Evolutionary conservation across 2,113 vertebrate species (phyloP), one percentile per base, ranked within the genome.

Genomic region (Diphyllodes magnificus): DNA sequence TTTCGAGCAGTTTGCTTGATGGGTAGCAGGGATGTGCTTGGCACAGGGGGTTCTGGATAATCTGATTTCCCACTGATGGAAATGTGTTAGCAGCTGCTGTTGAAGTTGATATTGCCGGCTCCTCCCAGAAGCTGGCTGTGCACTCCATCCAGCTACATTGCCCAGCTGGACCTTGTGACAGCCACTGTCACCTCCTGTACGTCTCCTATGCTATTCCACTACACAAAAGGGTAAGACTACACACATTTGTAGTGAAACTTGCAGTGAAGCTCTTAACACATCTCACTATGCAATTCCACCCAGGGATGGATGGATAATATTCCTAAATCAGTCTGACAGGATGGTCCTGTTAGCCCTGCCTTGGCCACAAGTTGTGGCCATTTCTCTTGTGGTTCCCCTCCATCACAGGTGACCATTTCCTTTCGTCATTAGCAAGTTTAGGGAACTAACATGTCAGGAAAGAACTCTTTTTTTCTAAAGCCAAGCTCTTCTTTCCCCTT

Each of bases 61-160:
- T 92, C 88, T 90, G 82, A 90, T 93, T 90, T 93, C 60, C 72
- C 40, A 11, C 68, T 73, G 82, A 75, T 83, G 73, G 40, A 91
- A 81, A 73, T n/a, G 37, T 63, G 57, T 65, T 70, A 94, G 87
- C 96, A 95, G 90, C 93, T 95, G 90, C 65, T 93, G 78, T 39
- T 85, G 90, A 75, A 90, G 75, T 1, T 94, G 72, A 51, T 59
- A 47, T 77, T 88, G 64, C 82, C 42, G 86, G 47, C 68, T 93
- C 28, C 15, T 66, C 64, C 71, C 42, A 72, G 71, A 76, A 94
- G 47, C 63, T 4, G 0, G 30, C 76, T 94, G 59, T 59, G 88
- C 33, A 16, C 88, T 72, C 86, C 50, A n/a, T 47, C 66, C 6
- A 2, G 45, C 71, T 63, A 28, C 68, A 35, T 3, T 33, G 75